Evolutionary conservation across 2,113 vertebrate species (phyloP).

Genomic region (Nipponia nippon): DNA sequence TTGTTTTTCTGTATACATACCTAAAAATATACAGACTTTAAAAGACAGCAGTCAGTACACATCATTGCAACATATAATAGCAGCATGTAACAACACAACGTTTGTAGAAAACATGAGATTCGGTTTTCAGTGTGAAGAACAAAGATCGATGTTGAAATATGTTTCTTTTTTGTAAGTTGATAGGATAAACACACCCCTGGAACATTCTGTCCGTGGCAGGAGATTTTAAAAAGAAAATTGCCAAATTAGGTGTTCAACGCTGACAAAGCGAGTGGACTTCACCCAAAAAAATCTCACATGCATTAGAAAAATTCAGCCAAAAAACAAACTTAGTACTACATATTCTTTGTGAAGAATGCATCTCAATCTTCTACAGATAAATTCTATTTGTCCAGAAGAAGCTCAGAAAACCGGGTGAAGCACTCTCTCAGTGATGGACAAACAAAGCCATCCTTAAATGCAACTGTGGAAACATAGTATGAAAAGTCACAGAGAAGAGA

Average conservation of each 20-base stretch:
- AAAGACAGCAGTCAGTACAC: not conserved
- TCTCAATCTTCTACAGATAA: not conserved
- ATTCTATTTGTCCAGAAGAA: not conserved
- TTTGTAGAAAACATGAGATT: not conserved
- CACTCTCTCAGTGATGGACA: not conserved
- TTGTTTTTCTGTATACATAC: not conserved
- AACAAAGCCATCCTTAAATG: not conserved
- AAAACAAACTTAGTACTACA: not conserved
- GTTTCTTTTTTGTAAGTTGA: not conserved
- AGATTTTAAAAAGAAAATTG: not conserved
- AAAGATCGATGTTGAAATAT: not conserved
- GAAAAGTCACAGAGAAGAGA: not conserved
- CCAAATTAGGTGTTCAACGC: not conserved
- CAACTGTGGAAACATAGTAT: not conserved
- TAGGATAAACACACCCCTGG: not conserved
- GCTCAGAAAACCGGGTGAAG: not conserved
- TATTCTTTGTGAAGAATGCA: not conserved
- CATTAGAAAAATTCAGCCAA: not conserved
- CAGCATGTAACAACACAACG: not conserved
- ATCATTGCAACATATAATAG: not conserved
- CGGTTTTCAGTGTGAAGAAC: not conserved
- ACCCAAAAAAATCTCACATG: not conserved
- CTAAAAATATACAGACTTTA: not conserved
- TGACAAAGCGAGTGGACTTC: not conserved
- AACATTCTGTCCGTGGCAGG: not conserved